Evolutionary conservation across 1,140 invertebrate species (phyloP).

Genomic region (Zaprionus vittiger): DNA sequence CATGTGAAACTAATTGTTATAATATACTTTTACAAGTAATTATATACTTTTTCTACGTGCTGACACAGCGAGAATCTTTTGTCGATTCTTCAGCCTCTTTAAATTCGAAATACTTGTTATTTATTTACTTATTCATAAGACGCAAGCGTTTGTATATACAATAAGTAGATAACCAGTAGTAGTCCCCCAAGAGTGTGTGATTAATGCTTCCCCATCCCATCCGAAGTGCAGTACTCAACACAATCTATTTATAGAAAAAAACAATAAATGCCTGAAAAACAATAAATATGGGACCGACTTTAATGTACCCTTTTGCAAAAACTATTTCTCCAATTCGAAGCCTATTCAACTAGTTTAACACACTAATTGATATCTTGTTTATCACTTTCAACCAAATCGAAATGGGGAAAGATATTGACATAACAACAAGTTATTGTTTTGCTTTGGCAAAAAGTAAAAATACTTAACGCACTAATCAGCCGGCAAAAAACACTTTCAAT

Average conservation of each 20-base stretch:
- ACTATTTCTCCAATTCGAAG: neutral
- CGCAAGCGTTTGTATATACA: neutral
- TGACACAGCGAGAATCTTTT: conserved; percentile 3
- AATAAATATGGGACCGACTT: neutral
- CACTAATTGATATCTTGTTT: conserved; percentile 28
- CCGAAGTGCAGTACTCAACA: neutral
- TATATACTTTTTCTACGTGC: neutral
- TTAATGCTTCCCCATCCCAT: neutral
- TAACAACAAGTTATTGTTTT: conserved; percentile 32
- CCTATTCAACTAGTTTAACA: neutral
- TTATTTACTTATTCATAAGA: conserved; percentile 2
- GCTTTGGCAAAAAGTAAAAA: conserved; percentile 62
- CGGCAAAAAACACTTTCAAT: conserved; percentile 51
- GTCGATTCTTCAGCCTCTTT: neutral
- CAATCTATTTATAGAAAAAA: conserved; percentile 2
- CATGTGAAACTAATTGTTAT: conserved; percentile 1
- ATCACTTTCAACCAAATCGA: conserved; percentile 15
- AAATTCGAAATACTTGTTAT: conserved; percentile 8
- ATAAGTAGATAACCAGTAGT: neutral
- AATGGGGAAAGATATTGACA: conserved; percentile 36
- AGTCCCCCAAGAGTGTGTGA: conserved; percentile 2
- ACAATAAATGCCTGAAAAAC: neutral
- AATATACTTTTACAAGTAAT: neutral
- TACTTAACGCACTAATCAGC: conserved; percentile 64
- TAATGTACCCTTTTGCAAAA: neutral